Base-by-base conservation (phyloP, 2,113 vertebrate genomes). In the Hystrix cristata region DNA sequence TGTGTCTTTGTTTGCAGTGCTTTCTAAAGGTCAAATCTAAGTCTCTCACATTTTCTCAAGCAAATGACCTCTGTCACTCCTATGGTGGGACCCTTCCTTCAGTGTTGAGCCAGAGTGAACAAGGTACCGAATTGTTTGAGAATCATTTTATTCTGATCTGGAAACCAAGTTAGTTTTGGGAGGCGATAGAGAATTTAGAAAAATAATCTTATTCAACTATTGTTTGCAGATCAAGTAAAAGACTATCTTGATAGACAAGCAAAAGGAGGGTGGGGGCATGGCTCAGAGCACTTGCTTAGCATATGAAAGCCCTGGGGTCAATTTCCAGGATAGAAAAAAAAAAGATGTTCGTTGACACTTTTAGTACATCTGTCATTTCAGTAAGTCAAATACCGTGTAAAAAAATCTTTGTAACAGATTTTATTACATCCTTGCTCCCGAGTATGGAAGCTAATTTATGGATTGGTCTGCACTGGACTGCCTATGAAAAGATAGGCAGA, bases 81-180 rank as follows among this genome's bases (percentile, higher is more conserved):
- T 95, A 99, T 80, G 98, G 98, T 53, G 99, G 99, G 80, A 98
- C 98, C 16, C 99, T 99, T 95, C 99, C 99, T 81, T 99, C 99
- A 18, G 98, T 99, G 97, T 96, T 98, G 46, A 99, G 98, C 97
- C 99, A 99, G 97, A 98, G 98, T 71, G 99, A 99, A 93, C 99
- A 99, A 99, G 99, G 99, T 99, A 98, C 1, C 38, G 11, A 59
- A 34, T 29, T 82, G 6, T 83, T 90, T 80, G 34, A 53, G 31
- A 93, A 95, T 51, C 27, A 8, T 78, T 38, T 65, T 95, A 67
- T 90, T 94, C n/a, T 93, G 51, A 93, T 90, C 31, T 81, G 43
- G 59, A 23, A 74, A 8, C 53, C 48, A 72, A 86, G 21, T 95
- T 85, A 48, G 10, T 59, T 97, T 94, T 31, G 60, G 67, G 14